Base-by-base conservation (phyloP, 2,888 invertebrate genomes). In the Pyralis farinalis region DNA sequence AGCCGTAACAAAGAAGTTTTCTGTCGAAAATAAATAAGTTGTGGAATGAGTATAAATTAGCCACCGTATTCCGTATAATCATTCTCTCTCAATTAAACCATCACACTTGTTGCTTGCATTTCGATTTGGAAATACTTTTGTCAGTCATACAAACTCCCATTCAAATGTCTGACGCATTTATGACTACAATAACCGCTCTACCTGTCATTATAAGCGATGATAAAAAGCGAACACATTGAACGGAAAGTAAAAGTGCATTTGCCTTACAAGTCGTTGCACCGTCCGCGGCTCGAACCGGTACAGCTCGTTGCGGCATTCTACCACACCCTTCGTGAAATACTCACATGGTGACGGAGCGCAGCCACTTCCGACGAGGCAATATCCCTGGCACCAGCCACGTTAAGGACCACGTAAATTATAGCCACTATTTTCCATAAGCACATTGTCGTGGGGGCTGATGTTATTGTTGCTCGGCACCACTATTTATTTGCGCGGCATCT, bases 401-500 rank as follows among this genome's bases (percentile, higher is more conserved):
- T 56, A 59, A 84, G 67, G 56, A 78, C 56, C 78, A 87, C 83
- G 74, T 69, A 66, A 60, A 77, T 67, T 58, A 75, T 63, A 66
- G 67, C 73, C 81, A 86, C 82, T 62, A 77, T 63, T 73, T 73
- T 82, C 85, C 87, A 87, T 83, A 67, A 70, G 82, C 83, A 84
- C 87, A 88, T 88, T 71, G 77, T 85, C 74, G 79, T 61, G 65
- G 66, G 59, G 64, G 55, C 63, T 58, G 68, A 52, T 65, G 60
- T 59, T 65, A 54, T 52, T 56, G 58, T 57, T 53, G 51, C 54
- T 55, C 57, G 53, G 69, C 67, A 64, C 72, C 69, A 72, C 74
- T 75, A 69, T 79, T 80, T 83, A 84, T 80, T 81, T 67, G 73
- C 72, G 76, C 80, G 81, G 68, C 87, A 87, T 86, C 73, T 79